phyloP scores from a whole-genome alignment of 2,888 invertebrate genomes.

The Theretra japonica region DNA sequence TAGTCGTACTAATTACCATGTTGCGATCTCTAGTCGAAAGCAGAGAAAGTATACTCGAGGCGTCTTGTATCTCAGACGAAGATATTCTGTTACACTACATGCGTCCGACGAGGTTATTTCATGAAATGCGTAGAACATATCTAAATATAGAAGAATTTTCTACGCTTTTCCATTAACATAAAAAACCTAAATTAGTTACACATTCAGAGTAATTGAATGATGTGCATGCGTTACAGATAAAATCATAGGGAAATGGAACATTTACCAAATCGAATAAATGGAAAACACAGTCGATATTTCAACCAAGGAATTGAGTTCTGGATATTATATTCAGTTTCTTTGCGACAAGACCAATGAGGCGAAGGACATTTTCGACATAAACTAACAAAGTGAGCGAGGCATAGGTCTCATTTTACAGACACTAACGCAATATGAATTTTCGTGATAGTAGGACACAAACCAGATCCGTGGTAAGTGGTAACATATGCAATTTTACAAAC shows the following conservation, averaged over 20 bases:
- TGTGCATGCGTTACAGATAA: no score
- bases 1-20: constrained; percentile 57
- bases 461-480: background rate
- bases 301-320: no score
- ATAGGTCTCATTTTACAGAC: constrained; percentile 30
- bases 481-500: background rate
- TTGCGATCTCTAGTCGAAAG: constrained; percentile 56
- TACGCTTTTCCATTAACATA: no score
- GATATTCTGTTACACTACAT: constrained; percentile 14
- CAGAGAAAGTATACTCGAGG: constrained; percentile 59
- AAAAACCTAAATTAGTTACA: no score
- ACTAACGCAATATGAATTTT: constrained; percentile 37
- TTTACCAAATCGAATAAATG: no score
- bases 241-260: no score
- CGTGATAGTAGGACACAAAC: constrained; percentile 12
- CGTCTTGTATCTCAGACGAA: constrained; percentile 3
- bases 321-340: background rate
- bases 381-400: background rate
- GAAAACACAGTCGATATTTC: no score
- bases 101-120: background rate
- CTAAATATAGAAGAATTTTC: no score
- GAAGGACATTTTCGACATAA: background rate
- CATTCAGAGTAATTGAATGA: no score
- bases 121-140: background rate
- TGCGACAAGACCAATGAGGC: background rate